Conservation (phyloP, 2,888 invertebrate species). For the Heliconius charithonia region DNA sequence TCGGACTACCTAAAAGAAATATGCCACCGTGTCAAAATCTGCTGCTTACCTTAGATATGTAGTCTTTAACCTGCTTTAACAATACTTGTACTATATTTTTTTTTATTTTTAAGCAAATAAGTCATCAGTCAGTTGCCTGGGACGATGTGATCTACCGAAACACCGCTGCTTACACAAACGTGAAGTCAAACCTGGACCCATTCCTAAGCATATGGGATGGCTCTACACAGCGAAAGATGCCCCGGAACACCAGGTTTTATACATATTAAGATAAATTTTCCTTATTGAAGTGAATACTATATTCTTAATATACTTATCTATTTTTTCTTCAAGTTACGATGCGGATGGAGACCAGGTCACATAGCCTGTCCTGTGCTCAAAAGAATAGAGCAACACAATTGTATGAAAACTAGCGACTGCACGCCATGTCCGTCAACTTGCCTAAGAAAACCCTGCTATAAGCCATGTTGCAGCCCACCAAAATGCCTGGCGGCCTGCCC, state of each 20-base stretch:
- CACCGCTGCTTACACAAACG: constrained; percentile 69
- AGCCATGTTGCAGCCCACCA: constrained; percentile 58
- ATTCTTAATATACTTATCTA: not conserved
- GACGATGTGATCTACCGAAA: constrained; percentile 74
- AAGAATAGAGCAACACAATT: constrained; percentile 71
- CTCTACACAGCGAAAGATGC: constrained; percentile 73
- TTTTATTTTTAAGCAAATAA: constrained; percentile 58
- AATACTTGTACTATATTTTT: too few species aligned
- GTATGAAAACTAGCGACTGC: constrained; percentile 61
- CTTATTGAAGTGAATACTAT: not conserved
- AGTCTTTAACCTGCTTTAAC: too few species aligned
- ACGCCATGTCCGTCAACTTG: constrained; percentile 58
- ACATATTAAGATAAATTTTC: too few species aligned
- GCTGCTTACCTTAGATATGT: not conserved
- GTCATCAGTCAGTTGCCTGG: constrained; percentile 68
- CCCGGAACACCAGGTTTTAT: constrained; percentile 72
- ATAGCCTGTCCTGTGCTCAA: constrained; percentile 73
- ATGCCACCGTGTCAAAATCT: not conserved
- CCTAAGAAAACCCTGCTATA: constrained; percentile 56
- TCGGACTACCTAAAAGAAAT: not conserved
- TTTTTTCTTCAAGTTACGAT: constrained; percentile 63
- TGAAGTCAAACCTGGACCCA: constrained; percentile 68
- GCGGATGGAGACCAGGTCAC: constrained; percentile 81
- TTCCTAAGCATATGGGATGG: constrained; percentile 79
- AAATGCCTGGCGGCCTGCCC: constrained; percentile 60